A percentile compares a stretch with the other conserved stretches of the same genome.
phyloP scores from a whole-genome alignment of 2,113 vertebrate genomes.

The Cyrtonyx montezumae region DNA sequence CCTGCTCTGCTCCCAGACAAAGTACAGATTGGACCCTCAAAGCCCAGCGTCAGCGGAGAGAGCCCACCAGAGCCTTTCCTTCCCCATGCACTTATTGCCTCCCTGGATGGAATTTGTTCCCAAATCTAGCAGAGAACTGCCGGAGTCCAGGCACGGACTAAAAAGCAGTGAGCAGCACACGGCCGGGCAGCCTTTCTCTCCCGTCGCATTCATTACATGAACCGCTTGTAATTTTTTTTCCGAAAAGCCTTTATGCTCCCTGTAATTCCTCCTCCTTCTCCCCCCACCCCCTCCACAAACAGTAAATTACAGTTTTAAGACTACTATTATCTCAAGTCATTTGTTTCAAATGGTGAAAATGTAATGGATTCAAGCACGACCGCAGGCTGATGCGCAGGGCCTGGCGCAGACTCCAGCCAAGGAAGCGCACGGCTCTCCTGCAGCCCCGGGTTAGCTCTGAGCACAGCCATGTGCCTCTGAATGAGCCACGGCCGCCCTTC shows the following conservation, averaged over 20 bases:
- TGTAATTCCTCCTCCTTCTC: slow-evolving; percentile 34
- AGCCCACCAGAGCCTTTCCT: neutral
- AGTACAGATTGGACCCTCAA: too few species aligned
- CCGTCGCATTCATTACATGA: neutral
- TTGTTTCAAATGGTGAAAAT: slow-evolving; percentile 50
- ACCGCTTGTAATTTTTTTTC: slow-evolving; percentile 19
- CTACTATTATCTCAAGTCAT: slow-evolving; percentile 57
- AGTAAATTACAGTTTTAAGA: slow-evolving; percentile 69
- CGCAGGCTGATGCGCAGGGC: neutral
- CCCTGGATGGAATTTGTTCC: neutral
- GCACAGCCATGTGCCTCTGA: neutral
- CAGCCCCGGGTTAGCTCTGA: neutral
- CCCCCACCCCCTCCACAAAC: slow-evolving; percentile 13
- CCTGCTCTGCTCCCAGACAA: too few species aligned
- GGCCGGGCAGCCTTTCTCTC: neutral
- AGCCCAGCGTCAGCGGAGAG: too few species aligned
- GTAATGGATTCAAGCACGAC: neutral
- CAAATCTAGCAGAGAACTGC: neutral
- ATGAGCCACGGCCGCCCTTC: neutral
- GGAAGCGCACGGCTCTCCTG: neutral
- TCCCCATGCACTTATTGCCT: neutral
- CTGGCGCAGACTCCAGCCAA: rapidly evolving
- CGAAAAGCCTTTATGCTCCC: neutral
- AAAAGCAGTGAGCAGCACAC: neutral
- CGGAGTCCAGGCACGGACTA: neutral